These are phyloP conservation scores for Aquatica leii DNA, from an alignment of 2,888 invertebrate genomes.

Conservation along the genomic window DNA sequence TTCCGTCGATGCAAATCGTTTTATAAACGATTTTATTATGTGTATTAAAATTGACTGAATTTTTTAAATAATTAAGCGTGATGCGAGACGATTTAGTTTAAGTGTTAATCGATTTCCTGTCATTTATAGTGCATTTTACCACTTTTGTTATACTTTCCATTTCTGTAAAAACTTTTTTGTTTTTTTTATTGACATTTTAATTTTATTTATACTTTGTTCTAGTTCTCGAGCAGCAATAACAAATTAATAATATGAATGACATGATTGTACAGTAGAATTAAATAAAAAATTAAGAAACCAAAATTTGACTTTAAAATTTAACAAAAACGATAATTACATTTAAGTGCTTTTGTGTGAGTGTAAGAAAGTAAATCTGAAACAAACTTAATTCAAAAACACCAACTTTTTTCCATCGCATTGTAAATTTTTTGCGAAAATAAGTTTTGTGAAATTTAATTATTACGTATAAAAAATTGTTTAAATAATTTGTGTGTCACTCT, in stretches of 20 bases:
- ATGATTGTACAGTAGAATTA: slow-evolving; percentile 8
- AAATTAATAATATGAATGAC: slow-evolving; percentile 3
- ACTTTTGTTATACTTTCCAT: not conserved
- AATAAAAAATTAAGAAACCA: not conserved
- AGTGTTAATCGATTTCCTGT: slow-evolving; percentile 22
- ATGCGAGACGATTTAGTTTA: slow-evolving; percentile 32
- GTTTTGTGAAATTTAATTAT: no score
- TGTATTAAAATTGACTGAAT: slow-evolving; percentile 31
- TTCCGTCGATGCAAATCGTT: slow-evolving; percentile 37
- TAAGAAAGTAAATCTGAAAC: no score
- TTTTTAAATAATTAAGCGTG: slow-evolving; percentile 29
- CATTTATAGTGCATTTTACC: not conserved
- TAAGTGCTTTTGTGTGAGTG: no score
- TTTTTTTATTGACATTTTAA: not conserved
- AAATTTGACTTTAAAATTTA: no score
- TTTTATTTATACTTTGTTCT: not conserved
- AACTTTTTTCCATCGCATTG: no score
- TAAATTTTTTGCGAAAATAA: no score
- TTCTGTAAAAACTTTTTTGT: not conserved
- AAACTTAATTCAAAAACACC: no score
- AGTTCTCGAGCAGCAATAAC: not conserved
- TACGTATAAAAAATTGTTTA: no score
- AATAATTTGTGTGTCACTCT: no score
- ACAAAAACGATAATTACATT: no score
- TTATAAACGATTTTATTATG: slow-evolving; percentile 40